Base-by-base conservation (phyloP, 2,797 vertebrate genomes). In the Iguana delicatissima region DNA sequence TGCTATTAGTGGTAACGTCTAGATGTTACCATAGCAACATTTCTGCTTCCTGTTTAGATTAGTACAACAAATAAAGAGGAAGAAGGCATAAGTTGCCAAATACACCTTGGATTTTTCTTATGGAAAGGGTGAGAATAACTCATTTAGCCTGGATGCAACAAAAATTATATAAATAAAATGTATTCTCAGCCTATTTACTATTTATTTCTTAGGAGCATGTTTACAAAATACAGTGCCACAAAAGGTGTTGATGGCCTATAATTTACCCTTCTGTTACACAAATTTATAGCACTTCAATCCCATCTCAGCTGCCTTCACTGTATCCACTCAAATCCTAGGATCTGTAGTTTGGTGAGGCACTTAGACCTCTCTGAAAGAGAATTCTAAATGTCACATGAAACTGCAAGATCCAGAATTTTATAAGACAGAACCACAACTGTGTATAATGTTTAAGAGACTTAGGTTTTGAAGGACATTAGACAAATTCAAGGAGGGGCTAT, bases 21-120 rank as follows among this genome's bases (percentile, higher is more conserved):
- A 0, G 84, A 55, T 12, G 92, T 95, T 96, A 80, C 94, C 94
- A 93, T 95, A 87, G 94, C 55, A 89, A 94, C 93, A 46, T 87
- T 92, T 93, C 92, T 95, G 74, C 89, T 90, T 6, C 1, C 22
- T 80, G 89, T 91, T 89, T 94, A 86, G 80, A 91, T 91, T 92
- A 91, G n/a, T 89, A n/a, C 14, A 32, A 46, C 69, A 93, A 92
- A 93, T 80, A 90, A 93, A 89, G 6, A 0, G 0, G 16, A 24
- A 62, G 91, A 67, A 74, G 87, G 84, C 84, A 52, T 35, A 57
- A 91, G 89, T 24, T 9, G 85, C 94, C 95, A 94, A 89, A 76
- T 92, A 29, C 29, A 85, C 89, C 93, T 95, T 92, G 91, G 83
- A 90, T 62, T 91, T 9, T 46, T 80, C 69, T 26, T 32, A 13